Conservation (phyloP, 2,797 vertebrate species). For the Hemitrygon akajei region DNA sequence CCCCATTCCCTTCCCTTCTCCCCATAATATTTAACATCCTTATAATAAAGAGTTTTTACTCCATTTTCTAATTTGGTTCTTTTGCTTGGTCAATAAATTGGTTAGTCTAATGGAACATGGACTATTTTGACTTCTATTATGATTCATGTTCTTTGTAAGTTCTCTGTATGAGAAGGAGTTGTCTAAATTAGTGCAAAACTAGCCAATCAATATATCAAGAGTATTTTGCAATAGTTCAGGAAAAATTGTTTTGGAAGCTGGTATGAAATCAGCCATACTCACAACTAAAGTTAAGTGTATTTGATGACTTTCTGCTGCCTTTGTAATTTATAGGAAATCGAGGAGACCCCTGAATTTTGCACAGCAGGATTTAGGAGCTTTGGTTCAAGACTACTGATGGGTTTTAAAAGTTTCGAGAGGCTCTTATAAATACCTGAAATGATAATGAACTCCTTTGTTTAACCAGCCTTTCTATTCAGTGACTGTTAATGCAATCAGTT, state of each 20-base stretch:
- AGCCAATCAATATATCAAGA: neutral
- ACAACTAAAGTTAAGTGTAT: neutral
- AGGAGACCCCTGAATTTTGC: neutral
- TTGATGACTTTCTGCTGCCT: neutral
- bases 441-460: too few relatives aligned
- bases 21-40: too few relatives aligned
- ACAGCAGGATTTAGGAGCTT: neutral
- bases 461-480: too few relatives aligned
- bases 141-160: neutral
- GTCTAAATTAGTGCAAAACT: neutral
- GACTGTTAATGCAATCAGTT: too few relatives aligned
- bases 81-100: neutral
- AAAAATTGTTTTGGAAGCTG: neutral
- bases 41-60: too few relatives aligned
- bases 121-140: neutral
- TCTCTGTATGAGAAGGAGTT: neutral
- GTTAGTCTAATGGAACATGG: neutral
- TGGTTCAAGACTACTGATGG: neutral
- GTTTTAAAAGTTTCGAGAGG: neutral
- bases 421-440: too few relatives aligned
- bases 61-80: neutral
- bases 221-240: neutral
- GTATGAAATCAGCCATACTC: neutral
- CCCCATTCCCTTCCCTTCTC: too few relatives aligned
- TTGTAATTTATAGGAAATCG: neutral